Evolutionary conservation across 2,113 vertebrate genomes (phyloP).

Genomic region (Actenoides lindsayi): DNA sequence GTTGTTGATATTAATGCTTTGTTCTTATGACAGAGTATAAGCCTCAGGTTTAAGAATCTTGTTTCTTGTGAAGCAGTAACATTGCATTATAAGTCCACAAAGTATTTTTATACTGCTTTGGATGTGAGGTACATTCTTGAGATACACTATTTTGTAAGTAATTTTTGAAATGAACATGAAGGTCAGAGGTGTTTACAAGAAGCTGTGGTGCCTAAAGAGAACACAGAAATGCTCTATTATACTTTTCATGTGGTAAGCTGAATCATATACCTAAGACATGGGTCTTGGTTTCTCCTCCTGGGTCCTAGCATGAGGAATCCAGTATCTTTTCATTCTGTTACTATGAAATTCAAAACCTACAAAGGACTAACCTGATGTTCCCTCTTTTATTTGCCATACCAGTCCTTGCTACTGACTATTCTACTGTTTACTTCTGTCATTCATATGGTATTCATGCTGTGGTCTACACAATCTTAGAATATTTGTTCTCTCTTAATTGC

Average conservation of each 20-base stretch:
- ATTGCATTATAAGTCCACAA: not conserved
- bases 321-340: not conserved
- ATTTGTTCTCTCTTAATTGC: not conserved
- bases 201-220: not conserved
- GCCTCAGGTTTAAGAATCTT: not conserved
- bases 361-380: not conserved
- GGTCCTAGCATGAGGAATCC: not conserved
- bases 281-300: not conserved
- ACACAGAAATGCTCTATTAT: not conserved
- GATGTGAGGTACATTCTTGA: not conserved
- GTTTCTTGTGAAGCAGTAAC: not conserved
- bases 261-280: not conserved
- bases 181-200: not conserved
- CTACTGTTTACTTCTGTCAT: not conserved
- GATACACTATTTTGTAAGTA: not conserved
- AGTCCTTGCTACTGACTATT: not conserved
- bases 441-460: not conserved
- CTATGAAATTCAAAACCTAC: not conserved
- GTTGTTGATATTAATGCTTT: not conserved
- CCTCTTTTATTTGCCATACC: not conserved
- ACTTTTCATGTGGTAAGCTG: not conserved
- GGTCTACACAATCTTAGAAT: not conserved
- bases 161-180: not conserved
- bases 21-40: not conserved
- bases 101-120: not conserved